phyloP scores from a whole-genome alignment of 2,113 vertebrate genomes.

The Mormyrus iriodes region DNA sequence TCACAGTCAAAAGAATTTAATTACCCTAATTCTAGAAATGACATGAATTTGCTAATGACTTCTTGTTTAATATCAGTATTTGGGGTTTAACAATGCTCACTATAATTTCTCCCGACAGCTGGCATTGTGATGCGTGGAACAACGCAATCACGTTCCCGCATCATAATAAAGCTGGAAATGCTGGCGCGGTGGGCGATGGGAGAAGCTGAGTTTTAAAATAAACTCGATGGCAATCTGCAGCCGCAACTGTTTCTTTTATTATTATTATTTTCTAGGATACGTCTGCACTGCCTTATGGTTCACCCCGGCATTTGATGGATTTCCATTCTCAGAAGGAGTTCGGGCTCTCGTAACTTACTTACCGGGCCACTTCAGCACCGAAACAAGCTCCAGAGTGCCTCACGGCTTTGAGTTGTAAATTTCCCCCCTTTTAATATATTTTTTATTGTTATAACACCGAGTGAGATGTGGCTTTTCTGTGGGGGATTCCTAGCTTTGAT shows the following conservation, averaged over 20 bases:
- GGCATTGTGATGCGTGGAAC: conserved; percentile 28
- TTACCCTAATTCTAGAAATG: neutral
- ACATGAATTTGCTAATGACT: neutral
- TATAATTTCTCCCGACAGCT: conserved; percentile 33
- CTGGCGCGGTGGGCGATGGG: conserved; percentile 43
- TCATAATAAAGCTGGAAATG: conserved; percentile 32
- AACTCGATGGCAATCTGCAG: conserved; percentile 57
- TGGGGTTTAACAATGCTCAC: neutral
- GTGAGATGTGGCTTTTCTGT: conserved; percentile 14
- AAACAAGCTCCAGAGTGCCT: conserved; percentile 46
- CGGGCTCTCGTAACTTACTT: conserved; percentile 45
- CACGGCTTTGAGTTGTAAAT: conserved; percentile 26
- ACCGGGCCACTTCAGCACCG: conserved; percentile 54
- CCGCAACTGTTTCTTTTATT: conserved; percentile 49
- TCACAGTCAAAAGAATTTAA: conserved; percentile 2
- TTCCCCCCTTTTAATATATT: conserved; percentile 26
- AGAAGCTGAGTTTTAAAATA: conserved; percentile 34
- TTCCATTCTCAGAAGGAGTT: conserved; percentile 53
- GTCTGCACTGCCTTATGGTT: conserved; percentile 53
- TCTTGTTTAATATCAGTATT: neutral
- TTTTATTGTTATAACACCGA: conserved; percentile 20
- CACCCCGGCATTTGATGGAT: conserved; percentile 61
- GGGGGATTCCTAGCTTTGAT: conserved; percentile 21
- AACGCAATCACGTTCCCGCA: conserved; percentile 31
- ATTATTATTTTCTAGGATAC: conserved; percentile 37